Percentiles rank a stretch among this genome's conserved stretches.
phyloP scores from a whole-genome alignment of 2,888 invertebrate genomes.

The Tortricodes alternella region DNA sequence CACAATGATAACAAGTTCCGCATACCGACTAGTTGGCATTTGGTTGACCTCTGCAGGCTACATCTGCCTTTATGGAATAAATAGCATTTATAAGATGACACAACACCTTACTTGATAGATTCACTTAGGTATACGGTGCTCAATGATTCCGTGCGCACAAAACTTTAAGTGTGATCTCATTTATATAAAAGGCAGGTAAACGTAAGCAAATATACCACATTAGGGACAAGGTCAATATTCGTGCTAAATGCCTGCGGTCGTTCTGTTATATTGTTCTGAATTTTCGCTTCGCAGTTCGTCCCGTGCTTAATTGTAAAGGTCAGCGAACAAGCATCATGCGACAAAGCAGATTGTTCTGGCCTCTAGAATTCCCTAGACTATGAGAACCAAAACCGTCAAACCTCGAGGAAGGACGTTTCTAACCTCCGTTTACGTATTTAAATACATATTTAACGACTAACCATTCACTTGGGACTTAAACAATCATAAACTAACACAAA shows the following conservation, averaged over 20 bases:
- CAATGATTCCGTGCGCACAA: neutral
- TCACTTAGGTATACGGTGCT: slow-evolving; percentile 19
- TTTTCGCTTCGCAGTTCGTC: slow-evolving; percentile 44
- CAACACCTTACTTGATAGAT: slow-evolving; percentile 43
- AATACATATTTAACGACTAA: slow-evolving; percentile 7
- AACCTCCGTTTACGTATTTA: neutral
- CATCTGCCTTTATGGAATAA: slow-evolving; percentile 49
- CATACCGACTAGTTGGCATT: slow-evolving; percentile 58
- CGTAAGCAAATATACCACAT: slow-evolving; percentile 42
- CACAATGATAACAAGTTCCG: slow-evolving; percentile 46
- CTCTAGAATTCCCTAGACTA: slow-evolving; percentile 19
- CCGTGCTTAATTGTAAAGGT: slow-evolving; percentile 50
- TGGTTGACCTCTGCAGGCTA: slow-evolving; percentile 54
- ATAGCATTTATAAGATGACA: slow-evolving; percentile 63
- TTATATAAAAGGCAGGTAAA: slow-evolving; percentile 35
- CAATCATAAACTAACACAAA: neutral
- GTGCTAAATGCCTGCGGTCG: slow-evolving; percentile 41
- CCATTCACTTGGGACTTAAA: neutral
- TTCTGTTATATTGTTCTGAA: slow-evolving; percentile 42
- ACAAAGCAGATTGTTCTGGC: slow-evolving; percentile 19
- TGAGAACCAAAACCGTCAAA: slow-evolving; percentile 18
- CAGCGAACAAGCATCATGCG: slow-evolving; percentile 35
- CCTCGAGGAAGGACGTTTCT: neutral
- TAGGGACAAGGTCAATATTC: slow-evolving; percentile 48
- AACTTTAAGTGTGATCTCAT: slow-evolving; percentile 1